Percentiles rank a stretch among this genome's conserved stretches.
Evolutionary conservation across 2,888 invertebrate species (phyloP).

Genomic region (Yponomeuta evonymella): DNA sequence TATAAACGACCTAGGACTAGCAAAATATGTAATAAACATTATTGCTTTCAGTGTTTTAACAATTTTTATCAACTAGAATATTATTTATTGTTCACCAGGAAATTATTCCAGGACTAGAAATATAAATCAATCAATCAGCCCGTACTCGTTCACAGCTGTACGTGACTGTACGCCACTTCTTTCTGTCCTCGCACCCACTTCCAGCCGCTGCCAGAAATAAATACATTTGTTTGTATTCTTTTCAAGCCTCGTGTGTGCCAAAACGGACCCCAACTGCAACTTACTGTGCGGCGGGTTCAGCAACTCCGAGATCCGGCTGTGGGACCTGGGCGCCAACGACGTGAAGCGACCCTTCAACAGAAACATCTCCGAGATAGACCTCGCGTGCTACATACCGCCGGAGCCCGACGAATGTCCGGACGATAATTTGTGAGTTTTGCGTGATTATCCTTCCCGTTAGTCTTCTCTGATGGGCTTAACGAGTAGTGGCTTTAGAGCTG

Average conservation of each 20-base stretch:
- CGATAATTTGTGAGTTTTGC: constrained; percentile 59
- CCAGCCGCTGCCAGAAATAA: background rate
- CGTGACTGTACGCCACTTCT: too few relatives aligned
- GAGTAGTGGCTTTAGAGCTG: too few relatives aligned
- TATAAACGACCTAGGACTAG: too few relatives aligned
- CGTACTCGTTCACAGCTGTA: too few relatives aligned
- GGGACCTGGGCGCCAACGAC: constrained; percentile 76
- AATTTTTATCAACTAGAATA: too few relatives aligned
- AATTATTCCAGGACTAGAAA: too few relatives aligned
- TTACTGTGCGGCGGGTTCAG: constrained; percentile 82
- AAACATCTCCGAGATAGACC: constrained; percentile 65
- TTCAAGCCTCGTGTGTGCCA: constrained; percentile 77
- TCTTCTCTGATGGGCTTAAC: too few relatives aligned
- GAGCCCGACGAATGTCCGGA: constrained; percentile 58
- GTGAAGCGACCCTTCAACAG: constrained; percentile 52
- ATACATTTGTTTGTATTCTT: background rate
- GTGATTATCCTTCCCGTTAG: background rate
- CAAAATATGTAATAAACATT: too few relatives aligned
- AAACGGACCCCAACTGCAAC: constrained; percentile 78
- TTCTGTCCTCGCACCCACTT: too few relatives aligned
- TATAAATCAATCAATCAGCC: too few relatives aligned
- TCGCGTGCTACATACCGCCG: constrained; percentile 70
- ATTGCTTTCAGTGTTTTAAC: too few relatives aligned
- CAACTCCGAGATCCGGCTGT: constrained; percentile 81
- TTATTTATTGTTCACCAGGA: too few relatives aligned